Base-by-base conservation (phyloP, 1,140 invertebrate genomes). In the Panulirus ornatus region DNA sequence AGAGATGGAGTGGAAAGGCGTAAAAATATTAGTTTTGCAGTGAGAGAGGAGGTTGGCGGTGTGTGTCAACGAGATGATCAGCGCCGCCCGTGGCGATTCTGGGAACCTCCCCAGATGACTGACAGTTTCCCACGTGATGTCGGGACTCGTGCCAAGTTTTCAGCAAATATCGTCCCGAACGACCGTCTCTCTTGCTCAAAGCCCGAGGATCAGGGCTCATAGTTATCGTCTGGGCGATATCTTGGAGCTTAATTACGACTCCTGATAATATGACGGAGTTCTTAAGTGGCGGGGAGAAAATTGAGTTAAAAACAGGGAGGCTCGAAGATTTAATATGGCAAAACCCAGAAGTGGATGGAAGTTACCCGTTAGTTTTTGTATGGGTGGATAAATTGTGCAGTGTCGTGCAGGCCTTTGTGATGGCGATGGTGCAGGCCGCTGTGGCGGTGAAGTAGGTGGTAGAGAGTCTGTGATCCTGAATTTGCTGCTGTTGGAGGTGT, bases 101-200 rank as follows among this genome's bases (percentile, higher is more conserved):
- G 2, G 47, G 78, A 81, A 81, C 78, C 78, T 58, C 78, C 70
- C 44, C 76, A 30, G 47, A 81, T 81, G 78, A 81, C 78, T 81
- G 78, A 81, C 78, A 81, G 78, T 81, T 81, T 81, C 78, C 78
- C 78, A 81, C 78, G 78, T 81, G 78, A 42, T 81, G 78, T 81
- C 44, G 11, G 30, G 44, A 51, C 1, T 30, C 19, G 44, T 11
- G 27, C 42, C 30, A 5, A 14, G 30, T 81, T 81, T 81, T 58
- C 78, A 81, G 27, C 36, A 58, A 14, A 16, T 36, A 58, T 81
- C 78, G 78, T 81, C 78, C 58, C 16, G 44, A 30, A 8, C 34
- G 51, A 19, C 44, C 22, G 14, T 76, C 38, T 9, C 34, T 19
- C 16, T 30, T 16, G 54, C 54, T 16, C 19, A 14, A 14, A 6